Evolutionary conservation across 2,113 vertebrate genomes (phyloP).

Genomic region (Alouatta palliata): DNA sequence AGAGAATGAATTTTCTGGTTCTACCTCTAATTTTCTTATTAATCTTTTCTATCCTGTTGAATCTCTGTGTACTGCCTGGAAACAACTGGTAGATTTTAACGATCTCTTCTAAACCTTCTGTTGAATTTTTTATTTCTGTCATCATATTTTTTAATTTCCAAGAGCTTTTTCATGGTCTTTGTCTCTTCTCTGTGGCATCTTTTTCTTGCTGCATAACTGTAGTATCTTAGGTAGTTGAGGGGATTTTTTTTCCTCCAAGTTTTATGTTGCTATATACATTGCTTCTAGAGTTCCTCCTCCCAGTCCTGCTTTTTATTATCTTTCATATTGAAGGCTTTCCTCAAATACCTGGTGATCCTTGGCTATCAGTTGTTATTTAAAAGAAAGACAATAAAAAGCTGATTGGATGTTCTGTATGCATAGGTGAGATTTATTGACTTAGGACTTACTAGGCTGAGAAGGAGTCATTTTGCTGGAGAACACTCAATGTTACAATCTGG

Average conservation of each 20-base stretch:
- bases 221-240: neutral
- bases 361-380: neutral
- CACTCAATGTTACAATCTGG: neutral
- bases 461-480: neutral
- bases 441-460: neutral
- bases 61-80: neutral
- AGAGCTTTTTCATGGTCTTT: neutral
- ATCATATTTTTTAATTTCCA: neutral
- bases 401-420: neutral
- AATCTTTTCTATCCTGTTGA: neutral
- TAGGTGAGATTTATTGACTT: neutral
- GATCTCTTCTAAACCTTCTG: neutral
- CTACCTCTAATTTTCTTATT: neutral
- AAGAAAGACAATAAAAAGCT: neutral
- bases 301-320: neutral
- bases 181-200: neutral
- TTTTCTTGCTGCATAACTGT: neutral
- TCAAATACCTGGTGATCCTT: neutral
- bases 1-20: neutral
- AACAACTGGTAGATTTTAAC: neutral
- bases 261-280: neutral
- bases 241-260: neutral
- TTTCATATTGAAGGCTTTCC: neutral
- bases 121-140: constrained; percentile 12
- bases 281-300: neutral